Evolutionary conservation across 2,888 invertebrate species (phyloP).

Genomic region (Saturnia japonica): DNA sequence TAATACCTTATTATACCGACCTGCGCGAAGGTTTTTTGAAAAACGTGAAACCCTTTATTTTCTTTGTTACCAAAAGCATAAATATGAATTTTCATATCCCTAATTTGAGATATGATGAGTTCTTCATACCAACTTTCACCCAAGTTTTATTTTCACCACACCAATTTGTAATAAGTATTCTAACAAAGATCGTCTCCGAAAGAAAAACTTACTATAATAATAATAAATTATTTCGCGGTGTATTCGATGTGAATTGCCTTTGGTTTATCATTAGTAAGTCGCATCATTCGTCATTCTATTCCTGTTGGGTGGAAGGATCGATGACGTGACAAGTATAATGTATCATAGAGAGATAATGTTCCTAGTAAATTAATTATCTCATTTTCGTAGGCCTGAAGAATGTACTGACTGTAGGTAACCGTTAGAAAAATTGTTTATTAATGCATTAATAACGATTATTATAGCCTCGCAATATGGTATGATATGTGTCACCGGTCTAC

Average conservation of each 20-base stretch:
- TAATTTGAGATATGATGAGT: too few species aligned
- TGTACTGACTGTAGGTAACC: neutral
- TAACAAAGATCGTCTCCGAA: neutral
- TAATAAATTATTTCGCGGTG: conserved; percentile 1
- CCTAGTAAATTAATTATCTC: conserved; percentile 2
- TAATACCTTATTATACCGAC: too few species aligned
- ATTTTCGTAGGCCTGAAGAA: neutral
- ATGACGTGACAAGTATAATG: conserved; percentile 14
- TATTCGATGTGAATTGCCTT: conserved; percentile 12
- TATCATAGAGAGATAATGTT: conserved; percentile 8
- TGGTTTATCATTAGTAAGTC: conserved; percentile 18
- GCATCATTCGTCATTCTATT: conserved; percentile 20
- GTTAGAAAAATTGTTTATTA: neutral
- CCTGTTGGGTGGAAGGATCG: conserved; percentile 18
- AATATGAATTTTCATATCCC: too few species aligned
- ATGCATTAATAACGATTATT: neutral
- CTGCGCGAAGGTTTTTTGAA: too few species aligned
- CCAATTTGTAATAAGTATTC: neutral
- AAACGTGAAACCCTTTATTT: too few species aligned
- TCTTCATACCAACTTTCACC: too few species aligned
- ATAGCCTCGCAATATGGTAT: too few species aligned
- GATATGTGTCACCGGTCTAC: too few species aligned
- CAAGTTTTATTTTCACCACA: too few species aligned
- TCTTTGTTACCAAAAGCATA: too few species aligned
- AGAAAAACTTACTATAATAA: neutral